phyloP scores from a whole-genome alignment of 2,797 vertebrate genomes.

The Discoglossus pictus region DNA sequence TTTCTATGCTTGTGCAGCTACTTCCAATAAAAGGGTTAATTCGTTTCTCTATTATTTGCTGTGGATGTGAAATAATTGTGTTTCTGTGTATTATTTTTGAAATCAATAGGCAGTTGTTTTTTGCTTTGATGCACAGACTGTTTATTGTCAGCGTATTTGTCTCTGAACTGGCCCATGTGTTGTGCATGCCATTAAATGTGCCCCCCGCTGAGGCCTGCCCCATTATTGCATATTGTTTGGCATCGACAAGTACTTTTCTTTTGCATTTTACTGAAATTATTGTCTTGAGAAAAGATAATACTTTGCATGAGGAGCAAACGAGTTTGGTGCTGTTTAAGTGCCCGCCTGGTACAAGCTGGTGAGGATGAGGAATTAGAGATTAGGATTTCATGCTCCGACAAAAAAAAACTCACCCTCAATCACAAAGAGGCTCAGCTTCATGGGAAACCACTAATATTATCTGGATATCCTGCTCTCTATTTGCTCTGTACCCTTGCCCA shows the following conservation, averaged over 20 bases:
- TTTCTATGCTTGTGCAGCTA: too few species aligned
- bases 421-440: not conserved
- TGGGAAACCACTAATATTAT: too few species aligned
- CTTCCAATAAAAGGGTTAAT: too few species aligned
- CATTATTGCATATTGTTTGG: conserved; percentile 25
- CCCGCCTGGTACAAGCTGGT: conserved; percentile 2
- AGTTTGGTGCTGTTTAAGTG: conserved; percentile 31
- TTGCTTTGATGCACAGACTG: conserved; percentile 25
- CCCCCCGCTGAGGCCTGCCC: conserved; percentile 24
- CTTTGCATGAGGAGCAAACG: conserved; percentile 31
- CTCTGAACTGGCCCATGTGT: conserved; percentile 13
- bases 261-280: conserved; percentile 27
- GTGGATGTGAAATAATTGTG: too few species aligned
- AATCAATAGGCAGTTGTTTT: conserved; percentile 13
- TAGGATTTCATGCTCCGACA: conserved; percentile 12
- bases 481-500: too few species aligned
- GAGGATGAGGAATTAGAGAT: conserved; percentile 18
- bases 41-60: too few species aligned
- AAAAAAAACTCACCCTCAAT: not conserved
- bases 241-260: conserved; percentile 23
- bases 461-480: too few species aligned
- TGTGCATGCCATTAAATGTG: conserved; percentile 36
- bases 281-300: conserved; percentile 43
- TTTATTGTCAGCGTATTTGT: conserved; percentile 12
- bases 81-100: not conserved